phyloP scores from a whole-genome alignment of 1,140 invertebrate species.

The Adelges cooleyi region DNA sequence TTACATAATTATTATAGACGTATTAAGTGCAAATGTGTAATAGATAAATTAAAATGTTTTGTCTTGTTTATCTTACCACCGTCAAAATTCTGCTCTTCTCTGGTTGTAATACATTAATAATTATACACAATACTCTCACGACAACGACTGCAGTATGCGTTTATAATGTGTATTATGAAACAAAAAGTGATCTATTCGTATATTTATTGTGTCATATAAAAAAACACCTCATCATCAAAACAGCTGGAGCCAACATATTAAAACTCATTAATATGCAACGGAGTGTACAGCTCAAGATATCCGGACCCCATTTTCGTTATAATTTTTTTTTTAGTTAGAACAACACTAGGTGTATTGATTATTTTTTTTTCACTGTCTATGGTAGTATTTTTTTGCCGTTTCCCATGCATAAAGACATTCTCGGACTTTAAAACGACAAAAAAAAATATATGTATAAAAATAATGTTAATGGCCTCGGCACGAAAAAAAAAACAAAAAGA shows the following conservation, averaged over 20 bases:
- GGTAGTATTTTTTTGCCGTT: constrained; percentile 11
- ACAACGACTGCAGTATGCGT: too few relatives aligned
- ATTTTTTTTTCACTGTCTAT: constrained; percentile 12
- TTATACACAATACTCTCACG: too few relatives aligned
- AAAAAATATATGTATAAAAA: constrained; percentile 1
- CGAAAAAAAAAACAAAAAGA: constrained; percentile 24
- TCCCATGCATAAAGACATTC: constrained; percentile 27
- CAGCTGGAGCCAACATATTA: constrained; percentile 24
- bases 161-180: too few relatives aligned
- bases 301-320: constrained; percentile 20
- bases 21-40: too few relatives aligned
- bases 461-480: constrained; percentile 25
- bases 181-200: too few relatives aligned
- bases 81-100: too few relatives aligned
- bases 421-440: constrained; percentile 26
- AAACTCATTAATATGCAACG: constrained; percentile 23
- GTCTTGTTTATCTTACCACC: too few relatives aligned
- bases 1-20: too few relatives aligned
- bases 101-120: too few relatives aligned
- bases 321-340: constrained; percentile 9
- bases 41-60: too few relatives aligned
- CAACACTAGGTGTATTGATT: constrained; percentile 27
- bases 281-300: not conserved
- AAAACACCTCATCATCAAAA: constrained; percentile 16
- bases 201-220: not conserved